Evolutionary conservation across 1,140 invertebrate species (phyloP).

Genomic region (Amyelois transitella): DNA sequence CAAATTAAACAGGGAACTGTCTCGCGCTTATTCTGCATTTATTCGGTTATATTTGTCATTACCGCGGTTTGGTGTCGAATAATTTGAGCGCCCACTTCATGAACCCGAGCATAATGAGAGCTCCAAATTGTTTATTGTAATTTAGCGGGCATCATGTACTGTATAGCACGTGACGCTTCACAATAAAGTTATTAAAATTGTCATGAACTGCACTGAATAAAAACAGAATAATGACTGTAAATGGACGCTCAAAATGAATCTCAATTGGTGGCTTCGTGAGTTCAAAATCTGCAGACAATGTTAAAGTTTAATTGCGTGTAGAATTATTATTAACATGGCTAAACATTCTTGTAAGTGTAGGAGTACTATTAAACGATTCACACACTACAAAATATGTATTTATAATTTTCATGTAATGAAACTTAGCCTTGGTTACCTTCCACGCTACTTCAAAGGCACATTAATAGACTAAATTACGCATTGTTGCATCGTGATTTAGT

Average conservation of each 20-base stretch:
- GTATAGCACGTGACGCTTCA: constrained; percentile 49
- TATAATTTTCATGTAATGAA: background rate
- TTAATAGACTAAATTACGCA: no score
- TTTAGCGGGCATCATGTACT: constrained; percentile 55
- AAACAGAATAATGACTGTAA: constrained; percentile 12
- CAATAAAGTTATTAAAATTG: constrained; percentile 65
- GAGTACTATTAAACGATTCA: background rate
- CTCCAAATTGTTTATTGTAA: constrained; percentile 69
- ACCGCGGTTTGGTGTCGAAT: constrained; percentile 60
- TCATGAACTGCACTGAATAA: constrained; percentile 45
- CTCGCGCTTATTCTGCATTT: constrained; percentile 66
- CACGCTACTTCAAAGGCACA: no score
- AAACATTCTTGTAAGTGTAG: background rate
- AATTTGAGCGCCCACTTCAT: constrained; percentile 55
- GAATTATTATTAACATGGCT: constrained; percentile 4
- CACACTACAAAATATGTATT: background rate
- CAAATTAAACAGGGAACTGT: constrained; percentile 56
- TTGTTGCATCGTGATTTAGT: no score
- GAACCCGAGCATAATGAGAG: constrained; percentile 61
- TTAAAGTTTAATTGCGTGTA: background rate
- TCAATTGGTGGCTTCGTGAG: background rate
- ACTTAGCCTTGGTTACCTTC: background rate
- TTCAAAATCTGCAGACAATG: background rate
- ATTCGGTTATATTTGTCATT: constrained; percentile 62
- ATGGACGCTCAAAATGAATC: constrained; percentile 1